Evolutionary conservation across 2,888 invertebrate genomes (phyloP), one percentile per base, ranked within the genome.

Genomic region (Frankliniella fusca): DNA sequence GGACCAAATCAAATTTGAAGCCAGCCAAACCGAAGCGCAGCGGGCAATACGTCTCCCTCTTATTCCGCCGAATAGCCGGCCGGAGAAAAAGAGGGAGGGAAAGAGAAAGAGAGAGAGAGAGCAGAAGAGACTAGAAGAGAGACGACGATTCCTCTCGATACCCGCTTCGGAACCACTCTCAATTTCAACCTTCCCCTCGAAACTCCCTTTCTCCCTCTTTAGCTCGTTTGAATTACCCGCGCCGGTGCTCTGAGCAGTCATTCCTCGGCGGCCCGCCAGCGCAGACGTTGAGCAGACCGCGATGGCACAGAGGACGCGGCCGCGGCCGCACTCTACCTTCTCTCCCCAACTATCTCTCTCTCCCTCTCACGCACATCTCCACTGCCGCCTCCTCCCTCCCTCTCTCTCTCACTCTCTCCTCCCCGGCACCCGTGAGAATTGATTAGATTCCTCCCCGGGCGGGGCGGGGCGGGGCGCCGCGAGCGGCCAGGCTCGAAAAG

Each of bases 91-190:
- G 23, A 70, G 70, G 23, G 70, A 23, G 70, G 23, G 70, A 70
- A 7, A 70, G 70, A 70, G 70, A 70, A 23, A 70, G 70, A 70
- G 70, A 70, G 70, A 70, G 70, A 70, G 70, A 70, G 70, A 70
- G 70, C 23, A 23, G 23, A 23, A 70, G 70, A 65, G 70, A 38
- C 38, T 38, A 76, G 70, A 23, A 23, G 38, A 76, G 70, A 8
- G 70, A 27, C 9, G 12, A 10, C 23, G 70, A 23, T 10, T 70
- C 70, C 11, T 70, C 23, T 23, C 23, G 70, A 38, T 38, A 38
- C 38, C 38, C 38, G 38, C 2, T 38, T 38, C 38, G 38, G 38
- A 2, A 38, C 38, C 38, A 5, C 38, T 38, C 5, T 38, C 38
- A 38, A 38, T 38, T 38, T 38, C 38, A 38, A 38, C 38, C 38